Evolutionary conservation across 2,888 invertebrate genomes (phyloP).

Genomic region (Harpalus rufipes): DNA sequence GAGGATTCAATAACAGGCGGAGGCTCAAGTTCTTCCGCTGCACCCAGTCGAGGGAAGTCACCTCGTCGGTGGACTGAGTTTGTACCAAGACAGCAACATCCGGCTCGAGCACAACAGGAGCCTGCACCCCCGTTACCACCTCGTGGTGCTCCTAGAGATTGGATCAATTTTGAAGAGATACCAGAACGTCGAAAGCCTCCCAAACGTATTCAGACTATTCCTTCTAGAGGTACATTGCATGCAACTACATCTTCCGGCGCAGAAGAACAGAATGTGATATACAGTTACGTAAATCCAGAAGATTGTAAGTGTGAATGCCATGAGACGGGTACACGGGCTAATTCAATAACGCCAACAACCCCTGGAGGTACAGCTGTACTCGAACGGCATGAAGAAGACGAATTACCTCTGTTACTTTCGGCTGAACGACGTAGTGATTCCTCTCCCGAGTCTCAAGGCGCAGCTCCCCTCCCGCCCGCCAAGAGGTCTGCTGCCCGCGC

Average conservation of each 20-base stretch:
- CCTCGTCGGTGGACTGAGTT: slow-evolving; percentile 66
- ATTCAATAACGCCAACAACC: slow-evolving; percentile 11
- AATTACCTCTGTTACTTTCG: slow-evolving; percentile 45
- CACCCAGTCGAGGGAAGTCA: slow-evolving; percentile 72
- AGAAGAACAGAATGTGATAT: slow-evolving; percentile 78
- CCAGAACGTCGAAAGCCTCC: slow-evolving; percentile 90
- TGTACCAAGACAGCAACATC: slow-evolving; percentile 67
- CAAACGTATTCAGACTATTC: slow-evolving; percentile 90
- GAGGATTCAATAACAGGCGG: slow-evolving; percentile 79
- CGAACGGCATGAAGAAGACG: slow-evolving; percentile 45
- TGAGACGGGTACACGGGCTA: slow-evolving; percentile 76
- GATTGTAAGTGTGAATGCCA: slow-evolving; percentile 94
- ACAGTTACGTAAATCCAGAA: slow-evolving; percentile 91
- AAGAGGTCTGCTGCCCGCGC: slow-evolving; percentile 46
- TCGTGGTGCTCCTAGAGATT: slow-evolving; percentile 79
- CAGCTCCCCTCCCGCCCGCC: slow-evolving; percentile 49
- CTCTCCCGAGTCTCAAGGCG: slow-evolving; percentile 59
- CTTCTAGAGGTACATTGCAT: slow-evolving; percentile 79
- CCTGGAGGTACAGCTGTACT: neutral
- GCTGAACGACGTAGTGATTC: slow-evolving; percentile 57
- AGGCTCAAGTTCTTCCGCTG: slow-evolving; percentile 77
- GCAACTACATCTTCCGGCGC: slow-evolving; percentile 67
- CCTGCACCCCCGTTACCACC: slow-evolving; percentile 78
- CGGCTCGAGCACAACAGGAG: slow-evolving; percentile 69
- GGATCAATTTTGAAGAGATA: slow-evolving; percentile 93